Evolutionary conservation across 2,888 invertebrate species (phyloP).

Genomic region (Pediacus dermestoides): DNA sequence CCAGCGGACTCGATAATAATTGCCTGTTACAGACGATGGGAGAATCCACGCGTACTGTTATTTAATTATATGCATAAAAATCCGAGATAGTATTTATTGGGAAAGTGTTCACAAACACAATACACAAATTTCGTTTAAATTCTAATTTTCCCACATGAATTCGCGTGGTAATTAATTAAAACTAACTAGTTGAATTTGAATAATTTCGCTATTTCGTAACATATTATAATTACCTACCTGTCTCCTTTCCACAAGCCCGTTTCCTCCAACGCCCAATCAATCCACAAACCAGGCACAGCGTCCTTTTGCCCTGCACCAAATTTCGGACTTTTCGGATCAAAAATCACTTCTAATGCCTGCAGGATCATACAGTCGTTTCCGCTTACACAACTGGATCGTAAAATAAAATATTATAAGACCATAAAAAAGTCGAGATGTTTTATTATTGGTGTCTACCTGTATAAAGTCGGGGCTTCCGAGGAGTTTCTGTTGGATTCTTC

Average conservation of each 20-base stretch:
- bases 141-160: too few relatives aligned
- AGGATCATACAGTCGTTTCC: constrained; percentile 44
- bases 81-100: too few relatives aligned
- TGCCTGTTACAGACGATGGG: too few relatives aligned
- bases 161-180: too few relatives aligned
- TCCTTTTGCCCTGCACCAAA: constrained; percentile 69
- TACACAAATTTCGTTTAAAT: too few relatives aligned
- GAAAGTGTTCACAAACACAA: too few relatives aligned
- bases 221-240: constrained; percentile 44
- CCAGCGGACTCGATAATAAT: too few relatives aligned
- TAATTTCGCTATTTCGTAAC: too few relatives aligned
- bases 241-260: constrained; percentile 73
- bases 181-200: too few relatives aligned
- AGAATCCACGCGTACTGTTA: too few relatives aligned
- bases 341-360: constrained; percentile 67
- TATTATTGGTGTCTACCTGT: constrained; percentile 36
- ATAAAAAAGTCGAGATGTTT: constrained; percentile 3
- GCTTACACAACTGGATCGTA: constrained; percentile 48
- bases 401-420: constrained; percentile 1
- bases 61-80: too few relatives aligned
- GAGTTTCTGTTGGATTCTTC: constrained; percentile 58
- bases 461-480: constrained; percentile 47
- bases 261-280: constrained; percentile 82
- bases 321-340: constrained; percentile 67
- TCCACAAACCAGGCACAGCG: constrained; percentile 62